Evolutionary conservation across 2,888 invertebrate genomes (phyloP).

Genomic region (Andricus curvator): DNA sequence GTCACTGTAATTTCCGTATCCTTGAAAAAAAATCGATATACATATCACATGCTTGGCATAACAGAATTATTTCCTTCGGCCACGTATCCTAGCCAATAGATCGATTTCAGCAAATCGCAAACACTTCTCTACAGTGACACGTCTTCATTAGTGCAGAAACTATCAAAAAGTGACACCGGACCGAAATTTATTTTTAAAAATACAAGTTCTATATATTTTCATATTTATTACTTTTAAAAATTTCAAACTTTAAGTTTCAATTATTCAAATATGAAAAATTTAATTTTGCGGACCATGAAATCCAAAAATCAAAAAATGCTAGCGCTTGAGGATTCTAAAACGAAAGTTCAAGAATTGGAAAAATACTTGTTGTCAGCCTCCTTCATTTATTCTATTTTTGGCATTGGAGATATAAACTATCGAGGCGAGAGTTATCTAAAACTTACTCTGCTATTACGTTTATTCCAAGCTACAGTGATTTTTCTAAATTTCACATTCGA

Average conservation of each 20-base stretch:
- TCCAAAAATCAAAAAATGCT: not conserved
- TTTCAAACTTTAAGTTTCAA: not conserved
- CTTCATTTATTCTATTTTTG: slow-evolving; percentile 7
- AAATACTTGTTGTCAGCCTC: not conserved
- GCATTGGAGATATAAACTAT: not conserved
- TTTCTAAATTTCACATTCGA: not conserved
- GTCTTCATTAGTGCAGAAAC: not conserved
- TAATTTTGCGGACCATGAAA: not conserved
- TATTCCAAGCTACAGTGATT: not conserved
- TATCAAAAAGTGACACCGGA: not conserved
- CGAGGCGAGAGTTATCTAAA: not conserved
- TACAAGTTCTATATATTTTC: not conserved
- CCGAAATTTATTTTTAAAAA: not conserved
- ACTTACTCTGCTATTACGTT: not conserved
- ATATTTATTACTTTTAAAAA: not conserved
- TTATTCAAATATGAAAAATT: too few relatives aligned
- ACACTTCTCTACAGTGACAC: not conserved
- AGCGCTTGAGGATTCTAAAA: not conserved
- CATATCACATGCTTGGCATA: slow-evolving; percentile 4
- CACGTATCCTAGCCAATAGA: slow-evolving; percentile 3
- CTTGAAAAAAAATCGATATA: slow-evolving; percentile 15
- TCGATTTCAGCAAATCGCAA: slow-evolving; percentile 7
- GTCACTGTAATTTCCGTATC: not conserved
- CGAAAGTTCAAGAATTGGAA: not conserved
- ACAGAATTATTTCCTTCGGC: not conserved